Percentiles rank a stretch among this genome's conserved stretches.
These are phyloP conservation scores for Boloria euphrosyne DNA, from an alignment of 2,888 invertebrate species.

Conservation along the genomic window DNA sequence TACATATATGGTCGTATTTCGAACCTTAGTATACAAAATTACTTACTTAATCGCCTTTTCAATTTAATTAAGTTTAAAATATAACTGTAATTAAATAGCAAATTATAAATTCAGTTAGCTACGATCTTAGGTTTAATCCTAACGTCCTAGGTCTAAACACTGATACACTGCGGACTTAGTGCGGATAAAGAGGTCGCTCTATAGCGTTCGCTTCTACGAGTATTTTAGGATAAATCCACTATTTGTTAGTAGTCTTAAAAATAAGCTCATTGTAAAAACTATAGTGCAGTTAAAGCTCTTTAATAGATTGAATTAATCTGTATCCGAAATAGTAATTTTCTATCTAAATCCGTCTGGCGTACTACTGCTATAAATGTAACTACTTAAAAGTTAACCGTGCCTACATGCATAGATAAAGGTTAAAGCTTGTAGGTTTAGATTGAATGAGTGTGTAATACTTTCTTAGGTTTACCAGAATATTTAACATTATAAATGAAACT, in stretches of 20 bases:
- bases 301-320: background rate
- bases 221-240: slow-evolving; percentile 24
- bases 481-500: too few species aligned
- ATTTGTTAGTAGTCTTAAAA: slow-evolving; percentile 27
- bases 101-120: slow-evolving; percentile 38
- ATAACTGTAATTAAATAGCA: slow-evolving; percentile 7
- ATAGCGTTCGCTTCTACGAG: slow-evolving; percentile 22
- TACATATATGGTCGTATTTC: too few species aligned
- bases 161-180: slow-evolving; percentile 33
- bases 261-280: slow-evolving; percentile 11
- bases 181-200: slow-evolving; percentile 29
- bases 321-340: too few species aligned
- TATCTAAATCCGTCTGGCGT: too few species aligned
- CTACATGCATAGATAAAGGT: too few species aligned
- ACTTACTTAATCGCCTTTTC: too few species aligned
- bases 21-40: too few species aligned
- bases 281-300: slow-evolving; percentile 4
- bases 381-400: too few species aligned
- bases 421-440: too few species aligned
- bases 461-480: too few species aligned
- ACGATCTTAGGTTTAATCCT: slow-evolving; percentile 39
- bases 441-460: too few species aligned
- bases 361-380: too few species aligned
- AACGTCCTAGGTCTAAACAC: slow-evolving; percentile 30
- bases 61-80: background rate